Evolutionary conservation across 2,888 invertebrate species (phyloP), one percentile per base, ranked within the genome.

Genomic region (Anodontia alba): DNA sequence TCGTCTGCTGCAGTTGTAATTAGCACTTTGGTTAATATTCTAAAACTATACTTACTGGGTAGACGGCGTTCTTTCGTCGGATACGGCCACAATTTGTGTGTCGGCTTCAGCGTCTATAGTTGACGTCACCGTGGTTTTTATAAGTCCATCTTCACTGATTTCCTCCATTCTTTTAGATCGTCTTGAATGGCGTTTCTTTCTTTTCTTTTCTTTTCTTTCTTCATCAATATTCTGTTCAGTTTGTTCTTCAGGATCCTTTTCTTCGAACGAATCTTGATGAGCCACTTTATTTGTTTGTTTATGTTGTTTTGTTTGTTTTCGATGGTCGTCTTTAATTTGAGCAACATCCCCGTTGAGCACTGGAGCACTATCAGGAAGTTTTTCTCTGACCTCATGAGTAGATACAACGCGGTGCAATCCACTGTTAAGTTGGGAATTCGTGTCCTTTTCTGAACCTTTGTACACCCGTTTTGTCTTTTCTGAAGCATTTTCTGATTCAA

Each of bases 341-440:
- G 62, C 62, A 62, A 62, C 5, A 33, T 26, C 23, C 2, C 62
- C 62, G 17, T 62, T 62, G 33, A 20, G 17, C 20, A 5, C 33
- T 33, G 33, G 5, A 17, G 33, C 33, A 31, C 23, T 10, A 33
- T 23, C 23, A 3, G 33, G 33, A 31, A 2, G 29, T 23, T 62
- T 3, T 67, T 57, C 70, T 26, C 78, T 81, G 1, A 66, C 29
- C 12, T 84, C 84, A 46, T 85, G 85, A 8, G 85, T 85, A 17
- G 85, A 85, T 15, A 85, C 83, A 46, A 74, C 70, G 0, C 73
- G 74, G 36, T 85, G 76, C n/a, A 69, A 54, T 8, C 66, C 49
- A n/a, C 29, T 49, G 0, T 49, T n/a, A 31, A 78, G 36, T 38
- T 42, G 68, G 36, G 76, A 68, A 69, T 66, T 72, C 10, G 23